Percentiles rank a stretch among this genome's conserved stretches.
phyloP scores from a whole-genome alignment of 2,888 invertebrate species.

The Cyclophora punctaria region DNA sequence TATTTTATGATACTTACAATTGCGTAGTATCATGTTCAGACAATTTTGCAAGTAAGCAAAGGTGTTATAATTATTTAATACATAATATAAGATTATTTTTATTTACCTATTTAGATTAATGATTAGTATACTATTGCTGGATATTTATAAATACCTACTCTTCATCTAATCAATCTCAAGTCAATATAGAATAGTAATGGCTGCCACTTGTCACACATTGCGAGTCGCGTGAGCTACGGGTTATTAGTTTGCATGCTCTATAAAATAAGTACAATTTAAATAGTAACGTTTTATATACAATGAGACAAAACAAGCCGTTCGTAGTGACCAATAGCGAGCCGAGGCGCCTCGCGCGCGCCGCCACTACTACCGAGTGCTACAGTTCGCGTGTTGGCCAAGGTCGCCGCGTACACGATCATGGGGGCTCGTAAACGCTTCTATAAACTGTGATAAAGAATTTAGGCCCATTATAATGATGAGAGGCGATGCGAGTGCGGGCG shows the following conservation, averaged over 20 bases:
- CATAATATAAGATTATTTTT: too few species aligned
- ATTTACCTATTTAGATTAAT: too few species aligned
- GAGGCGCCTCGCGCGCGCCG: slow-evolving; percentile 10
- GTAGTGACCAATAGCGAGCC: slow-evolving; percentile 1
- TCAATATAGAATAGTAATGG: background rate
- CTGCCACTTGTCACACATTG: slow-evolving; percentile 4
- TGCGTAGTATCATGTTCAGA: too few species aligned
- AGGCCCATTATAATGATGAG: slow-evolving; percentile 30
- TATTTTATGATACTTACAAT: too few species aligned
- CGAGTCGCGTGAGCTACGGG: slow-evolving; percentile 10
- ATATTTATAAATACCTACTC: too few species aligned
- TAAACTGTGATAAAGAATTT: slow-evolving; percentile 37
- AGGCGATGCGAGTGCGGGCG: slow-evolving; percentile 31
- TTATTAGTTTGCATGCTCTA: slow-evolving; percentile 11
- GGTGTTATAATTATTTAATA: too few species aligned
- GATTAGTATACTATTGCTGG: too few species aligned
- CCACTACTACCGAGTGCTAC: slow-evolving; percentile 17
- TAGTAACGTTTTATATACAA: slow-evolving; percentile 14
- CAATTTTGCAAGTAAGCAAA: too few species aligned
- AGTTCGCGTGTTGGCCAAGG: slow-evolving; percentile 31
- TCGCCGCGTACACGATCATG: slow-evolving; percentile 18
- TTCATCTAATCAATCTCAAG: too few species aligned
- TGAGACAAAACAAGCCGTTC: slow-evolving; percentile 10
- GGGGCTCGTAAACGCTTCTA: slow-evolving; percentile 26
- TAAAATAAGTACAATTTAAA: slow-evolving; percentile 7